A percentile compares a stretch with the other conserved stretches of the same genome.
These are phyloP conservation scores for Sylvicola cinctus DNA, from an alignment of 2,888 invertebrate genomes.

Conservation along the genomic window DNA sequence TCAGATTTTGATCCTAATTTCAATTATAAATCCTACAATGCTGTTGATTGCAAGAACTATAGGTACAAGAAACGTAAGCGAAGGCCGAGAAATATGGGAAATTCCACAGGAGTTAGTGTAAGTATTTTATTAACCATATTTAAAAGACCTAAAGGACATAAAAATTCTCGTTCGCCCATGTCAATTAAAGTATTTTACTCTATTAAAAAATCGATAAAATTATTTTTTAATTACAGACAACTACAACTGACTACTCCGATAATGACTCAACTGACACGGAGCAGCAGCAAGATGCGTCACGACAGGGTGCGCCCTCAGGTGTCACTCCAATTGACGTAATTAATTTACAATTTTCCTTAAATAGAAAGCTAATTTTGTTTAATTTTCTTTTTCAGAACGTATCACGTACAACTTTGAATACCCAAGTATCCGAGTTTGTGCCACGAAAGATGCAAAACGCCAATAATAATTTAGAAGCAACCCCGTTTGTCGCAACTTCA, in stretches of 20 bases:
- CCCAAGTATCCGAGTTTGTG: slow-evolving; percentile 9
- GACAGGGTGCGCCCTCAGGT: not conserved
- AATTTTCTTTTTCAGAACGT: slow-evolving; percentile 2
- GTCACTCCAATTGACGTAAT: slow-evolving; percentile 4
- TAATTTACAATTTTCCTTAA: not conserved
- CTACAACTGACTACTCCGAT: slow-evolving; percentile 9
- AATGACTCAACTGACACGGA: slow-evolving; percentile 7
- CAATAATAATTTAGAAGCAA: not conserved
- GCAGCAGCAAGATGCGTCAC: no score
- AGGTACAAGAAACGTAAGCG: slow-evolving; percentile 6
- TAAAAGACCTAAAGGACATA: not conserved
- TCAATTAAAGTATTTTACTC: no score
- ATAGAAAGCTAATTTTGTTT: no score
- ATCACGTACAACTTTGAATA: slow-evolving; percentile 6
- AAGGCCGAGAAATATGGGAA: slow-evolving; percentile 3
- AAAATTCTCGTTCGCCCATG: no score
- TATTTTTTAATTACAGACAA: slow-evolving; percentile 5
- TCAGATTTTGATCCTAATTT: not conserved
- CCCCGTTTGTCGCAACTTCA: no score
- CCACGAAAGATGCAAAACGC: slow-evolving; percentile 4
- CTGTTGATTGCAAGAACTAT: slow-evolving; percentile 1
- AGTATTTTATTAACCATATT: not conserved
- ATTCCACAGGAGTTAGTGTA: slow-evolving; percentile 8
- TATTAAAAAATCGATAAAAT: not conserved
- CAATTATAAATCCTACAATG: not conserved